Base-by-base conservation (phyloP, 2,113 vertebrate genomes). In the Orientallactaga bullata region DNA sequence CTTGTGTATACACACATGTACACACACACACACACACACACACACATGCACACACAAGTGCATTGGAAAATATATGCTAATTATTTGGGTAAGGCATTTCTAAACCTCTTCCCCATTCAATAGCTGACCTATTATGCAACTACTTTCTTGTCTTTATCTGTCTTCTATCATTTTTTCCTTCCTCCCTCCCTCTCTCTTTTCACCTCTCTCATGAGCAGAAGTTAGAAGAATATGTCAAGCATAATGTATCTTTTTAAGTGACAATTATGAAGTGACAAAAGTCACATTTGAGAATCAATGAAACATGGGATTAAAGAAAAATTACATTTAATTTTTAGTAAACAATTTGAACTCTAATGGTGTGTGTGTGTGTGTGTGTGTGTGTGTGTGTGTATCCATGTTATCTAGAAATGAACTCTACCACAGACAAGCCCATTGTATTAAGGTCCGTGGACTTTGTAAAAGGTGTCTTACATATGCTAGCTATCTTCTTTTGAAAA, bases 231-330 rank as follows among this genome's bases (percentile, higher is more conserved):
- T 28, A 35, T 37, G 26, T 71, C 69, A 73, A 23, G 3, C 72
- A 4, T 68, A 39, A 85, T 7, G 28, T 37, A 37, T 63, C 23
- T 20, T 78, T 42, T 78, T 90, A 90, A 80, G 42, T 47, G 42
- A 60, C 76, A 69, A 87, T 39, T 63, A 58, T n/a, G 12, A 30
- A 72, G 26, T 35, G 23, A 37, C 80, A 90, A 84, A 89, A 7
- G 30, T 11, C 21, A 1, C 63, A 7, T 83, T 66, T 89, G 86
- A 72, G n/a, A 88, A 83, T 74, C 5, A 60, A 58, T 28, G 60
- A 93, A 83, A 74, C 35, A 17, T 8, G 2, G 5, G 80, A 61
- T 28, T 78, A 78, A 90, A 86, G 18, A 84, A 90, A 85, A 93
- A 71, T 77, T 17, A 93, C 51, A 79, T 2, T 47, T 47, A 6